Base-by-base conservation (phyloP, 2,888 invertebrate species). In the Pycnomerus fuliginosus region DNA sequence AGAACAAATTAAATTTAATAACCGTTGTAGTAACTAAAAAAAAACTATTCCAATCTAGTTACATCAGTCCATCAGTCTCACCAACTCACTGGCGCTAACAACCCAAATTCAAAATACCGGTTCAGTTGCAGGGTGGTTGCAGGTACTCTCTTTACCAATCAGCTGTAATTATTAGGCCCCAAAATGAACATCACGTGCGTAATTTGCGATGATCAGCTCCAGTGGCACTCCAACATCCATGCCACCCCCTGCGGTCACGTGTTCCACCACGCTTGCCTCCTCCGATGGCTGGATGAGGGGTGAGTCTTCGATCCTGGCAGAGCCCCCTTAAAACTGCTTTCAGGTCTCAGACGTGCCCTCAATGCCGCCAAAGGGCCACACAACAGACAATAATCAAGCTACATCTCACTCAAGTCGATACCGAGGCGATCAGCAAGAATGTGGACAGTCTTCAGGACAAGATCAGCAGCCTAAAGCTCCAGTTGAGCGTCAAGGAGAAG, bases 291-390 rank as follows among this genome's bases (percentile, higher is more conserved):
- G 10, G 16, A n/a, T n/a, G n/a, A n/a, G n/a, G n/a, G n/a, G n/a
- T n/a, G n/a, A n/a, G n/a, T n/a, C n/a, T n/a, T n/a, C n/a, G n/a
- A n/a, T n/a, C n/a, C n/a, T n/a, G n/a, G n/a, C n/a, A n/a, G n/a
- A n/a, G n/a, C n/a, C n/a, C n/a, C n/a, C n/a, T n/a, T n/a, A n/a
- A n/a, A n/a, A n/a, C n/a, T n/a, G n/a, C n/a, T 60, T 64, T 11
- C 70, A 84, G 88, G 60, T 85, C 87, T 0, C 80, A 81, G 64
- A 79, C 83, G 8, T 89, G 89, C 55, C 89, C 89, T 0, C 85
- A 88, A 72, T 89, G 89, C 62, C 78, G 89, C 8, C 74, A 79
- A 55, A 84, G 77, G 70, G 80, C 81, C 16, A 81, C 80, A 0
- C 74, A 78, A 4, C 76, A 74, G 34, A 78, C 76, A 45, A 80